phyloP scores from a whole-genome alignment of 2,797 vertebrate species.

The Danio aesculapii region DNA sequence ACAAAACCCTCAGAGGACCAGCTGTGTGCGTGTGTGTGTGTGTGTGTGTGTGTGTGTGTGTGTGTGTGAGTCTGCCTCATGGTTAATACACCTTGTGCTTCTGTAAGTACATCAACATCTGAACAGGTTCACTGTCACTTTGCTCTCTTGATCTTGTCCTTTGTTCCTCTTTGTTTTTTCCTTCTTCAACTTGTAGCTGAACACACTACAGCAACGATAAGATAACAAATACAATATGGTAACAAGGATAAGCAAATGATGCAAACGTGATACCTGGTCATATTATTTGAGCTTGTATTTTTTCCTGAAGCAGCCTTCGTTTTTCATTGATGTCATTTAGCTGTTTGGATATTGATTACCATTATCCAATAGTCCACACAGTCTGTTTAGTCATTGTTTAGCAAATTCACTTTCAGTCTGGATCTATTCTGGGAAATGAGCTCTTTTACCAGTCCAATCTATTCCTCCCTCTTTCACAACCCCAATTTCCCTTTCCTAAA shows the following conservation, averaged over 20 bases:
- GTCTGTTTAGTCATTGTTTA: slow-evolving; percentile 1
- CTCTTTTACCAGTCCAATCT: neutral
- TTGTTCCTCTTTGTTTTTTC: neutral
- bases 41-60: slow-evolving; percentile 41
- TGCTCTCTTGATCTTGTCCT: neutral
- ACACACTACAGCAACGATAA: neutral
- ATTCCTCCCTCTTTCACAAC: neutral
- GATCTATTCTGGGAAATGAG: neutral
- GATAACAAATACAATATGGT: too few relatives aligned
- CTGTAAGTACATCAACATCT: slow-evolving; percentile 14
- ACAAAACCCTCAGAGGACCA: slow-evolving; percentile 53
- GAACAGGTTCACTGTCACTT: neutral
- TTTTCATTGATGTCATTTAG: neutral
- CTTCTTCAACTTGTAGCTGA: neutral
- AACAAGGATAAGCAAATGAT: too few relatives aligned
- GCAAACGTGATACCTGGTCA: too few relatives aligned
- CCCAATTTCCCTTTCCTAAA: neutral
- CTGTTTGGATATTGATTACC: neutral
- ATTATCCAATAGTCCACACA: neutral
- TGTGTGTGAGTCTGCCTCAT: slow-evolving; percentile 28
- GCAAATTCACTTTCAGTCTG: neutral
- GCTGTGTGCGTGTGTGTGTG: slow-evolving; percentile 43
- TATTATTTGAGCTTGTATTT: too few relatives aligned
- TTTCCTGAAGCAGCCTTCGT: neutral
- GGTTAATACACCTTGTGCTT: slow-evolving; percentile 42